Base-by-base conservation (phyloP, 2,888 invertebrate genomes). In the Athetis lepigone region DNA sequence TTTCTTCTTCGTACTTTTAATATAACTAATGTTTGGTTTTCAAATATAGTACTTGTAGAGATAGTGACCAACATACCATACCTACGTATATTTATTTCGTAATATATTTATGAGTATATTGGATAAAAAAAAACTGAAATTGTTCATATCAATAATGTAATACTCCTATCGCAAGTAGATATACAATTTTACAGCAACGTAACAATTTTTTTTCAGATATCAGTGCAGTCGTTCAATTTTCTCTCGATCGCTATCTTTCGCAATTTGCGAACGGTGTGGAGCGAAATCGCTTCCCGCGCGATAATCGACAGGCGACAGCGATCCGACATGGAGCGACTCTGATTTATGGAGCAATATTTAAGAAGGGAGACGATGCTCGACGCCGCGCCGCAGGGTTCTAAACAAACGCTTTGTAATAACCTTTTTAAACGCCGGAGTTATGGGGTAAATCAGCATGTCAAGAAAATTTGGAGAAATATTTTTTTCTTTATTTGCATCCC, bases 251-350 rank as follows among this genome's bases (percentile, higher is more conserved):
- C 87, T 86, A 83, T 85, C 85, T 81, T 83, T 77, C 72, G 79
- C 86, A 77, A 84, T 86, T 87, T 85, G 85, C 64, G 75, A 79
- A 77, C 75, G 71, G 66, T 66, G 71, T 71, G 71, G 72, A 81
- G 77, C 73, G 70, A 83, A 88, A 85, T 84, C 84, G 85, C 84
- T 86, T 81, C 77, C 82, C 79, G 83, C 80, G 87, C 83, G 87
- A 88, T 90, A 91, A 92, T 91, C 90, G 91, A 92, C 90, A 90
- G 80, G 88, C 90, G 90, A 87, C 88, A 87, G 87, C 88, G 88
- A 86, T 85, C 80, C 82, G 77, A 80, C 80, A 77, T 75, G 79
- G 73, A 80, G 81, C 77, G 77, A 75, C 81, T 76, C 86, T 87
- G 90, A 92, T 92, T 92, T 91, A 92, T 90, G 86, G 88, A 83